Evolutionary conservation across 2,888 invertebrate genomes (phyloP).

Genomic region (Alcis repandata): DNA sequence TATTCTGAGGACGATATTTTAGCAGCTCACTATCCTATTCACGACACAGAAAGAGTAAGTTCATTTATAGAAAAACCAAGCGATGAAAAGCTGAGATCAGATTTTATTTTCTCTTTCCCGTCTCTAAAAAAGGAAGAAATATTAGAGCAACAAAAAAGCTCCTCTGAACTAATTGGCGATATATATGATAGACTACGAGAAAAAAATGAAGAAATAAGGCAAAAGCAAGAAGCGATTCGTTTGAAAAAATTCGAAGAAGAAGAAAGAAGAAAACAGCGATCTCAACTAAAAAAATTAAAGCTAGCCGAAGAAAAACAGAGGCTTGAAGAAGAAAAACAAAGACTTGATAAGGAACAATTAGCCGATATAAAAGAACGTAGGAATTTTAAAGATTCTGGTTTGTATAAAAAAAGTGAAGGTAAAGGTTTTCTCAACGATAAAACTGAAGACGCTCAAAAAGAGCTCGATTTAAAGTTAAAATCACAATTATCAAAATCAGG

Average conservation of each 20-base stretch:
- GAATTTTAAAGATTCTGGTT: background rate
- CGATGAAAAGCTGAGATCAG: slow-evolving; percentile 47
- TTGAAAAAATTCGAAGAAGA: slow-evolving; percentile 39
- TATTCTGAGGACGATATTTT: slow-evolving; percentile 22
- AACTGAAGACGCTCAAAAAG: background rate
- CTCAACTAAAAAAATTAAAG: slow-evolving; percentile 41
- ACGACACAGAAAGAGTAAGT: background rate
- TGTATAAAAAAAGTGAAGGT: background rate
- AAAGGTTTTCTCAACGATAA: too few relatives aligned
- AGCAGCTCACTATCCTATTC: slow-evolving; percentile 4
- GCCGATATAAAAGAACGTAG: too few relatives aligned
- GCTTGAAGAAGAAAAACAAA: slow-evolving; percentile 9
- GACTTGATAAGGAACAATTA: slow-evolving; percentile 16
- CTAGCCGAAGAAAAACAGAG: slow-evolving; percentile 26
- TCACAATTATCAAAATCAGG: background rate
- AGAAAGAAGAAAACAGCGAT: slow-evolving; percentile 40
- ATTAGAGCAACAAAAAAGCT: slow-evolving; percentile 51
- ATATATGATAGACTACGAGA: slow-evolving; percentile 56
- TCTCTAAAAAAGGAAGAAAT: slow-evolving; percentile 41
- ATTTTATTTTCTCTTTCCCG: slow-evolving; percentile 64
- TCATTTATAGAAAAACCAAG: background rate
- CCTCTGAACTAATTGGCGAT: slow-evolving; percentile 65
- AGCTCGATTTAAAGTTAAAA: background rate
- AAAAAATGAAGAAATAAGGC: slow-evolving; percentile 46
- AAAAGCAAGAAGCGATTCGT: slow-evolving; percentile 39